Evolutionary conservation across 35 echinoderm and acorn worm genomes (phyloP), one percentile per base, ranked within the genome.

Genomic region (Apostichopus californicus): DNA sequence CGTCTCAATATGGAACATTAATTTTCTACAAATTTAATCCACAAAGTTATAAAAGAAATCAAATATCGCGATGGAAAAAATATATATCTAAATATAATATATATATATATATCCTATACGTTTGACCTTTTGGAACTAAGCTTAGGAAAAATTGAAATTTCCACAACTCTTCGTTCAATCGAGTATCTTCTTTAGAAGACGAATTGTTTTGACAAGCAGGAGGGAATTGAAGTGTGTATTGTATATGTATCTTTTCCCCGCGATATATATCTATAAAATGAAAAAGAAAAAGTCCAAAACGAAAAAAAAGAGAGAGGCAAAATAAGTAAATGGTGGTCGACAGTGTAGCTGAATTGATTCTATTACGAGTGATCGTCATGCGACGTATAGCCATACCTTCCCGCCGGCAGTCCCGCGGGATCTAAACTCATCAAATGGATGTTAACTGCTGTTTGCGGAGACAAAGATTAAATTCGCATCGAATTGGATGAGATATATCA

Each of bases 201-300:
- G 80, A 83, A 83, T 83, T 83, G 80, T 83, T 83, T 83, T 83
- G 80, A 83, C 80, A 83, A 83, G 80, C 80, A 83, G 12, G 80
- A 83, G 55, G 18, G 64, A 10, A 68, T 68, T 68, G 11, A 68
- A 68, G 64, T 68, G 64, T 68, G 8, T 68, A 15, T 17, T 68
- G 10, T 56, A 17, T 11, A 52, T 83, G 52, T 55, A 24, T 83
- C 55, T 83, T 83, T 83, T 52, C 53, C 55, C 52, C 64, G 11
- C 64, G 18, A 14, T 18, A 18, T 18, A 18, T 66, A 66, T 66
- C 15, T 11, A 14, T 5, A 14, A 68, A 68, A 68, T 8, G 64
- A 68, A 68, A 68, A 68, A 68, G 18, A 68, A 68, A 68, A 18
- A 68, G 64, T 11, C 64, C 11, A 18, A 68, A 18, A 68, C 18